Evolutionary conservation across 2,113 vertebrate genomes (phyloP).

Genomic region (Sylvietta virens): DNA sequence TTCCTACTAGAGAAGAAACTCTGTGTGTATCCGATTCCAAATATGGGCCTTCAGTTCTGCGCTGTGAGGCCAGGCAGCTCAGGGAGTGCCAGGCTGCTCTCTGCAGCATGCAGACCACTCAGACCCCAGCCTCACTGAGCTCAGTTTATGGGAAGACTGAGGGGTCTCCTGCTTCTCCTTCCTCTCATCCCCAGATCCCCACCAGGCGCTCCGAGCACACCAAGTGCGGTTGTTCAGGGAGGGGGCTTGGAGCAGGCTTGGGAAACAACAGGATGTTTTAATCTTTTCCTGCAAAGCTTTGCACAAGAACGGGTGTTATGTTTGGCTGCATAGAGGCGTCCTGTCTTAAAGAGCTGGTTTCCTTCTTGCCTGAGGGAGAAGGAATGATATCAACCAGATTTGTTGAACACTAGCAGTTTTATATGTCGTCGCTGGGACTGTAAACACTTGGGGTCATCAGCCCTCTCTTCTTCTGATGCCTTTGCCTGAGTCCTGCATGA

Average conservation of each 20-base stretch:
- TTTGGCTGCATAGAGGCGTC: background rate
- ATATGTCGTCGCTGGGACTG: background rate
- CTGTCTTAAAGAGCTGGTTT: conserved; percentile 31
- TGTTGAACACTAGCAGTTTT: conserved; percentile 20
- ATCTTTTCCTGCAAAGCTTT: conserved; percentile 27
- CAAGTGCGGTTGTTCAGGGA: fast-evolving
- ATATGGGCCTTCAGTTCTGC: background rate
- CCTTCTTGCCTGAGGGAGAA: conserved; percentile 29
- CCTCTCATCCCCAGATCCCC: background rate
- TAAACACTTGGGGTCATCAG: conserved; percentile 1
- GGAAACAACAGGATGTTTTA: conserved; percentile 41
- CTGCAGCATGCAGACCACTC: fast-evolving
- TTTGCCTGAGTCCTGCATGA: background rate
- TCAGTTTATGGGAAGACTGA: background rate
- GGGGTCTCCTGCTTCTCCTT: background rate
- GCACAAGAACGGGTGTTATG: conserved; percentile 22
- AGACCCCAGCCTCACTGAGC: background rate
- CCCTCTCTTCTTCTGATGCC: background rate
- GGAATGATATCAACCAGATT: conserved; percentile 50
- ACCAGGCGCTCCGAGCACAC: background rate
- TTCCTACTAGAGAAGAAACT: background rate
- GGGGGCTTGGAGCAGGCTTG: background rate
- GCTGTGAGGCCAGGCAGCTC: fast-evolving
- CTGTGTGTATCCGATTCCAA: background rate
- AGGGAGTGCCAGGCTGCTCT: background rate